Evolutionary conservation across 2,113 vertebrate genomes (phyloP), one percentile per base, ranked within the genome.

Genomic region (human): DNA sequence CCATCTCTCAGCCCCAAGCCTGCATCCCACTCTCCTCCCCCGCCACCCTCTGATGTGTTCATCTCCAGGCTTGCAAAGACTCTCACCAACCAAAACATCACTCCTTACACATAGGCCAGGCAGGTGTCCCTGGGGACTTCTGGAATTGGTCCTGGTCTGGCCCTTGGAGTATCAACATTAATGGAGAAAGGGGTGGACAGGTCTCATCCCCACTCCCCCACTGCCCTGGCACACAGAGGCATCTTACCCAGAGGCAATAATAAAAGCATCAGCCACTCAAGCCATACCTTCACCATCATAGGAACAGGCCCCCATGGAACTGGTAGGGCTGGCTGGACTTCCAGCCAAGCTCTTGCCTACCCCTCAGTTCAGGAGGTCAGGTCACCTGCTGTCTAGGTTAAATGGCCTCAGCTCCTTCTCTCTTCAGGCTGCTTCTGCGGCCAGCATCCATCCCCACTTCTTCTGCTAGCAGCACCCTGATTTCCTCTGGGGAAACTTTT

Each of bases 41-140:
- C 40, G 11, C 18, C 7, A 1, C 14, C 64, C 2, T 35, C 6
- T 0, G 8, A 10, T 0, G 55, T 0, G 25, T 8, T 50, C 45
- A 50, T 64, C 48, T 32, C 40, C 27, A 14, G 59, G 59, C 8
- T 66, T 57, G 14, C 38, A 59, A 75, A 75, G 50, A 20, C 57
- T 55, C 61, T n/a, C 4, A 16, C 55, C 78, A 59, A 52, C 43
- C 40, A 18, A 45, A 25, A 88, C 57, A 45, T 2, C 25, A 66
- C 25, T 85, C 43, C 66, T 57, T 35, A 12, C 3, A 48, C 25
- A 6, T 0, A 2, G 38, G 10, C 45, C 78, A 93, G 27, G 72
- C 22, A 27, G 59, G 20, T 45, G 22, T 48, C 30, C 76, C 25
- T 4, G 13, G 43, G 25, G 80, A 30, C 73, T 86, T 59, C n/a